Base-by-base conservation (phyloP, 1,140 invertebrate species). In the Adoxophyes honmai region DNA sequence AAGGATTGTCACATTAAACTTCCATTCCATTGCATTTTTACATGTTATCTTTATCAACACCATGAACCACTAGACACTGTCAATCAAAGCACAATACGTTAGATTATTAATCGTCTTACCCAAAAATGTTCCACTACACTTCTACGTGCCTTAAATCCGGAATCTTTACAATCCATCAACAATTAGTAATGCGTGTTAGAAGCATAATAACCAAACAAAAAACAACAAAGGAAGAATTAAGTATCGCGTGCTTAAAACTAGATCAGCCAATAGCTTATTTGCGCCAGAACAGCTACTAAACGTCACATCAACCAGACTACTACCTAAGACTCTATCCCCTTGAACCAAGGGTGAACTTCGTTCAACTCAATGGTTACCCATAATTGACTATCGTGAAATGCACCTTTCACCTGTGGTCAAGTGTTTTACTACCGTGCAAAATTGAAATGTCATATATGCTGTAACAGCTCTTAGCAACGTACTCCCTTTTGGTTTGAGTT, bases 371-470 rank as follows among this genome's bases (percentile, higher is more conserved):
- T 18, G 13, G 1, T 16, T n/a, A n/a, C n/a, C n/a, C 11, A 18
- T 37, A 8, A 7, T n/a, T 13, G 10, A 14, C 56, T 39, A 35
- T 48, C 3, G 36, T 34, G 34, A 59, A 35, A 54, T 59, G 18
- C 60, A 67, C 66, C 66, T 65, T 62, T 68, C 57, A 62, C 66
- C 62, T 59, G 62, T 62, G 66, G 63, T 54, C 59, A 62, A 66
- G 62, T 59, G 37, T 14, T 36, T 13, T 64, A 39, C 51, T 52
- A 61, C 57, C 57, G 59, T 57, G 48, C 52, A 39, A 64, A 66
- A 52, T 65, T 28, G 21, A 3, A 6, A 28, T 28, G 21, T 28
- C 21, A 28, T 28, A 28, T 6, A 28, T 6, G 21, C 21, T 28
- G 2, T 28, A 28, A 28, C 21, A 28, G 6, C 6, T 28, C 2